These are phyloP conservation scores for Mormyrops boulengeri DNA, from an alignment of 2,797 vertebrate species.

Conservation along the genomic window DNA sequence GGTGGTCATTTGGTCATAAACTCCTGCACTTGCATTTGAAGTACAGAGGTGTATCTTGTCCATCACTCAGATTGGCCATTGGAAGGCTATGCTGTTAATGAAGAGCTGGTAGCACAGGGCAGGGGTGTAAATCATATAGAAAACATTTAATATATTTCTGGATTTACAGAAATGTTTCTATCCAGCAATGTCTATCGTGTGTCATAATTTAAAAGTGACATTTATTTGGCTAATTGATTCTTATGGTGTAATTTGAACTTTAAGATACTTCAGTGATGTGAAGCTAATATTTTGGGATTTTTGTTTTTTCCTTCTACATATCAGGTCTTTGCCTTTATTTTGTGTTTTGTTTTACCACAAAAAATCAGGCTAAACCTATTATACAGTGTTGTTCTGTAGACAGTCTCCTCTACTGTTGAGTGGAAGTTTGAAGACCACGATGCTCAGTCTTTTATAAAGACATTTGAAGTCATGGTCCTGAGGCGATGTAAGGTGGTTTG, in stretches of 20 bases:
- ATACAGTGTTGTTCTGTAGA: background rate
- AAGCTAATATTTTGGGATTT: background rate
- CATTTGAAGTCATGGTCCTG: background rate
- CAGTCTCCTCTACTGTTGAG: background rate
- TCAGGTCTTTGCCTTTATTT: background rate
- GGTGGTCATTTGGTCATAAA: background rate
- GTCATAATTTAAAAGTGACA: background rate
- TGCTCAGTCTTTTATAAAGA: background rate
- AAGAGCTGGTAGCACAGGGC: background rate
- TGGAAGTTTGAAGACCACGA: background rate
- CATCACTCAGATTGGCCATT: background rate
- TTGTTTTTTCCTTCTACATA: background rate
- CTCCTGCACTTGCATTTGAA: background rate
- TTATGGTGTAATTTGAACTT: background rate
- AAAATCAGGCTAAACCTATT: background rate
- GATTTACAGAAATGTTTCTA: background rate
- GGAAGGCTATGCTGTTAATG: background rate
- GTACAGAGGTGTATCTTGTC: background rate
- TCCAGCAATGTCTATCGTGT: background rate
- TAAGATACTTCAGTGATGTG: background rate
- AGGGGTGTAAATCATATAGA: background rate
- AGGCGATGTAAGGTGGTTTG: background rate
- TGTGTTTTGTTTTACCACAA: background rate
- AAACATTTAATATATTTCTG: background rate
- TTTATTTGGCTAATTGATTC: background rate